Percentiles rank a stretch among this genome's conserved stretches.
Conservation (phyloP, 2,113 vertebrate species). For the Phyllostomus discolor region DNA sequence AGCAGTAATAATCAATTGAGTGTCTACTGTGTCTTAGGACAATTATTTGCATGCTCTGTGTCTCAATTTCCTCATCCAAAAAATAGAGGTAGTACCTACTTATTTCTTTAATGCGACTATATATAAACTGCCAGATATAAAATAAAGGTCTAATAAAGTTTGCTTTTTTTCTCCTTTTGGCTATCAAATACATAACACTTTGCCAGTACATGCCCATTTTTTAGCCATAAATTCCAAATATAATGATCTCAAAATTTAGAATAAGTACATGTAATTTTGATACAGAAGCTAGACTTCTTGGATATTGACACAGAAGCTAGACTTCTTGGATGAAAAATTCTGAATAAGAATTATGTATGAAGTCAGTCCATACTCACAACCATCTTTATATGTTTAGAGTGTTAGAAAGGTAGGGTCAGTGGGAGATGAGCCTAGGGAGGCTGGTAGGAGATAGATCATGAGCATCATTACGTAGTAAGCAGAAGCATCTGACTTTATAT, state of each 20-base stretch:
- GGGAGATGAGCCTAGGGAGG: neutral
- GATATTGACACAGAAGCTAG: neutral
- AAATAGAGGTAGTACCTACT: neutral
- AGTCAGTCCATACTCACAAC: neutral
- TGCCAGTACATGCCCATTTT: neutral
- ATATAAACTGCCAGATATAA: neutral
- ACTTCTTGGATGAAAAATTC: neutral
- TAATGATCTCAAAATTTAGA: neutral
- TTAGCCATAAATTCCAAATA: neutral
- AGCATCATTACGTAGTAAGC: neutral
- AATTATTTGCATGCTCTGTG: neutral
- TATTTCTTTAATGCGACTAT: neutral
- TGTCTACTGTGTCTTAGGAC: neutral
- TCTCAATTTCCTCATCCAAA: neutral
- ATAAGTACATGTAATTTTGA: neutral
- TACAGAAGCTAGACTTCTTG: neutral
- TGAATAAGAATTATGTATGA: neutral
- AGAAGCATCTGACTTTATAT: constrained; percentile 23
- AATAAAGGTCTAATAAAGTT: neutral
- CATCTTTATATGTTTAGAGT: neutral
- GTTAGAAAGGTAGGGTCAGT: neutral
- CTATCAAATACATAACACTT: neutral
- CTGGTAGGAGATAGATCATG: neutral
- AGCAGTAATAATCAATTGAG: neutral
- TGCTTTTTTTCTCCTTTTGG: neutral